Base-by-base conservation (phyloP, 2,797 vertebrate genomes). In the Neosilurus hyrtlii region DNA sequence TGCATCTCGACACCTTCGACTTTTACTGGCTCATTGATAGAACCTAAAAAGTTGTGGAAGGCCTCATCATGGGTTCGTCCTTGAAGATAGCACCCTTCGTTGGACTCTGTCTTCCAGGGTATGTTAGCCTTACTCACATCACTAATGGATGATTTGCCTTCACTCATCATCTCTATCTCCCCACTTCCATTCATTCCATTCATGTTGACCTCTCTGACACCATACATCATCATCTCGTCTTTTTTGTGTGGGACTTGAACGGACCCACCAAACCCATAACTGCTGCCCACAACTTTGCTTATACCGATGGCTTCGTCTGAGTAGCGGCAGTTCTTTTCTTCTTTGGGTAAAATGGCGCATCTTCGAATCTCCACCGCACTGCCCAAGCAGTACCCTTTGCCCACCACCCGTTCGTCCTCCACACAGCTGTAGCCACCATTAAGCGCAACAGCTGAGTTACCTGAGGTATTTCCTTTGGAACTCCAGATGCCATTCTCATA, bases 381-480 rank as follows among this genome's bases (percentile, higher is more conserved):
- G 72, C 93, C 94, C 87, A 94, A 87, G 88, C 94, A 94, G 90
- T 93, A 95, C 83, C 91, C 93, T 87, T 94, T 94, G 80, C 92
- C 94, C 59, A 90, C 88, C 85, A 93, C 88, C 83, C 93, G 93
- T 84, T 95, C 92, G 4, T 94, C 94, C 67, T 93, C 94, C 70
- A 90, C 90, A 66, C 92, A 94, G 91, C 91, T 90, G 75, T 94
- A 95, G 89, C 87, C 92, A 68, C 92, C 88, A 77, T 89, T 82
- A 18, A 92, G 90, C 70, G 89, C 90, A 90, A 92, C 91, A 43
- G 91, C 90, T 75, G 93, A 90, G 90, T 90, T 94, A 92, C 94
- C 94, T 93, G 94, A 94, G 94, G 92, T 92, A 91, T 88, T 94
- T 90, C 90, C 94, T 95, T 94, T 95, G 90, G 93, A 93, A 90